Percentiles rank a stretch among this genome's conserved stretches.
Evolutionary conservation across 2,888 invertebrate genomes (phyloP).

Genomic region (Hipparchia semele): DNA sequence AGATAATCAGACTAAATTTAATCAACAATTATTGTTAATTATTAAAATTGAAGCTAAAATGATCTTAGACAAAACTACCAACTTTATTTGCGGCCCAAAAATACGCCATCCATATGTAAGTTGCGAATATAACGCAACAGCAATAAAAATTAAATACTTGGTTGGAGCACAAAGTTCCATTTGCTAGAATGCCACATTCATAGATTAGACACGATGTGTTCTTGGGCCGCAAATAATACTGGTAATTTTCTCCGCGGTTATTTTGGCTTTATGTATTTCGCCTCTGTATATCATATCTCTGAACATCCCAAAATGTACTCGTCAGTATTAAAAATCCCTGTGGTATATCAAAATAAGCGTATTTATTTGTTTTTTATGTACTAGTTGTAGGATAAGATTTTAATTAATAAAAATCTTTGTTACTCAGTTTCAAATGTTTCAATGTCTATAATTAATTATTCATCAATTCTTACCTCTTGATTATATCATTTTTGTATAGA

Average conservation of each 20-base stretch:
- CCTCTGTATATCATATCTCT: slow-evolving; percentile 71
- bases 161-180: too few relatives aligned
- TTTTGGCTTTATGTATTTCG: background rate
- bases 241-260: too few relatives aligned
- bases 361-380: slow-evolving; percentile 54
- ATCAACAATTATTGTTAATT: too few relatives aligned
- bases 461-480: slow-evolving; percentile 32
- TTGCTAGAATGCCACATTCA: too few relatives aligned
- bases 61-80: too few relatives aligned
- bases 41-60: too few relatives aligned
- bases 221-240: too few relatives aligned
- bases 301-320: slow-evolving; percentile 64
- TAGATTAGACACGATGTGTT: too few relatives aligned
- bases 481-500: slow-evolving; percentile 63
- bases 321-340: slow-evolving; percentile 78
- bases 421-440: slow-evolving; percentile 56
- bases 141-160: too few relatives aligned
- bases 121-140: too few relatives aligned
- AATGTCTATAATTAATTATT: slow-evolving; percentile 41
- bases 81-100: too few relatives aligned
- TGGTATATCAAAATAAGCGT: slow-evolving; percentile 69
- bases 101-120: too few relatives aligned
- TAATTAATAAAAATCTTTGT: slow-evolving; percentile 55
- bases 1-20: background rate
- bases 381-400: slow-evolving; percentile 66